Conservation (phyloP, 2,113 vertebrate genomes). For the Acrocephalus kingi region DNA sequence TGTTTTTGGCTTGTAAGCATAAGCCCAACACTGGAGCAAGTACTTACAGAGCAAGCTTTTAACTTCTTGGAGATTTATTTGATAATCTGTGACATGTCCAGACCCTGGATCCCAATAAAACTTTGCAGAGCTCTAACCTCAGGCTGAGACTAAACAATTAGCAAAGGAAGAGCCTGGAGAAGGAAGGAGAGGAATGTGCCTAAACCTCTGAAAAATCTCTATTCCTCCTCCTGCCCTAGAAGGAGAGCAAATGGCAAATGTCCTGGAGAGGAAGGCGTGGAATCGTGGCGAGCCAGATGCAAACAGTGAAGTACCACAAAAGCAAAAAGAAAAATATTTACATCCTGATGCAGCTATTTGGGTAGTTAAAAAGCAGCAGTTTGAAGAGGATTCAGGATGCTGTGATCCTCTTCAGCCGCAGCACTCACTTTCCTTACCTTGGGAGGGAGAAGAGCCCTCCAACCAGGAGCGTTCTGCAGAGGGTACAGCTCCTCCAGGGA, state of each 20-base stretch:
- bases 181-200: slow-evolving; percentile 57
- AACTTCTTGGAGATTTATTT: slow-evolving; percentile 35
- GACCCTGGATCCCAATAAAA: slow-evolving; percentile 40
- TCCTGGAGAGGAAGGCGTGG: slow-evolving; percentile 55
- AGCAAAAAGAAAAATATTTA: slow-evolving; percentile 65
- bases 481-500: background rate
- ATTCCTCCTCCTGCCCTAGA: slow-evolving; percentile 27
- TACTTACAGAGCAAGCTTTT: slow-evolving; percentile 25
- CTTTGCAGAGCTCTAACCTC: background rate
- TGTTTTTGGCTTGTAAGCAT: background rate
- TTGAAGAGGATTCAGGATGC: slow-evolving; percentile 38
- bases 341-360: slow-evolving; percentile 53
- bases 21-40: background rate
- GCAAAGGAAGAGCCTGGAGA: slow-evolving; percentile 21
- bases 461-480: background rate
- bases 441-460: background rate
- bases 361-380: slow-evolving; percentile 42
- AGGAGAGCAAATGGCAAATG: slow-evolving; percentile 54
- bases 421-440: background rate
- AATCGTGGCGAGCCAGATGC: slow-evolving; percentile 35
- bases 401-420: slow-evolving; percentile 12
- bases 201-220: slow-evolving; percentile 63
- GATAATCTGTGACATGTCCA: slow-evolving; percentile 44
- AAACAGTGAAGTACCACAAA: slow-evolving; percentile 64
- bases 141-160: slow-evolving; percentile 52